These are phyloP conservation scores for Hippolais icterina DNA, from an alignment of 2,113 vertebrate species.

Conservation along the genomic window DNA sequence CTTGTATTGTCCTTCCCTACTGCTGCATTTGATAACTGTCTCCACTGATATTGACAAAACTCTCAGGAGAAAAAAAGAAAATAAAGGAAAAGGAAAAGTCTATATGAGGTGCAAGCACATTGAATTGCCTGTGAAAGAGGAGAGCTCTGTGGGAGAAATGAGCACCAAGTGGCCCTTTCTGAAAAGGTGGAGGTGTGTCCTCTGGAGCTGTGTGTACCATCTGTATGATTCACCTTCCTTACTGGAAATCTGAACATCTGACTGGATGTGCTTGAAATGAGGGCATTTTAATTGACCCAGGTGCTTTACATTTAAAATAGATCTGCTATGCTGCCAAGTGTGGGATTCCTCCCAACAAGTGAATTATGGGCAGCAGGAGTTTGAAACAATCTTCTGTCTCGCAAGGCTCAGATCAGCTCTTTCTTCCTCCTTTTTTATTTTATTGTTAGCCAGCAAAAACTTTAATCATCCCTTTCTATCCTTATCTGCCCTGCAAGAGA, in stretches of 20 bases:
- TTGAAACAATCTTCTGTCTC: neutral
- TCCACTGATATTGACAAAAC: neutral
- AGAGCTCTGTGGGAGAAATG: neutral
- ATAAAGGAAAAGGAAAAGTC: neutral
- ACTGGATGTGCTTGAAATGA: neutral
- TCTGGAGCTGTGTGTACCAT: neutral
- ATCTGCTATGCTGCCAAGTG: neutral
- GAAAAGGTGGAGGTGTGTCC: neutral
- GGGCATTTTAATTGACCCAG: neutral
- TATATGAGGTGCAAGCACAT: neutral
- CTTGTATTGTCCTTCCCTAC: neutral
- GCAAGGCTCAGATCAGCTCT: neutral
- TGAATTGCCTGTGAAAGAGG: neutral
- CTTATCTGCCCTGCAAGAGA: constrained; percentile 8
- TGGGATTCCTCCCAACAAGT: neutral
- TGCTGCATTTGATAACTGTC: neutral
- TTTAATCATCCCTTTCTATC: neutral
- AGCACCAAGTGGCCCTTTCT: neutral
- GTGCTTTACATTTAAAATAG: neutral
- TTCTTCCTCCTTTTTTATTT: neutral
- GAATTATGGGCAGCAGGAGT: neutral
- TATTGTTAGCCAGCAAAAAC: neutral
- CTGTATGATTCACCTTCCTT: neutral
- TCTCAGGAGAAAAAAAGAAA: neutral
- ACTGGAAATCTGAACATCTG: neutral